Conservation (phyloP, 2,113 vertebrate genomes). For the Pedionomus torquatus region DNA sequence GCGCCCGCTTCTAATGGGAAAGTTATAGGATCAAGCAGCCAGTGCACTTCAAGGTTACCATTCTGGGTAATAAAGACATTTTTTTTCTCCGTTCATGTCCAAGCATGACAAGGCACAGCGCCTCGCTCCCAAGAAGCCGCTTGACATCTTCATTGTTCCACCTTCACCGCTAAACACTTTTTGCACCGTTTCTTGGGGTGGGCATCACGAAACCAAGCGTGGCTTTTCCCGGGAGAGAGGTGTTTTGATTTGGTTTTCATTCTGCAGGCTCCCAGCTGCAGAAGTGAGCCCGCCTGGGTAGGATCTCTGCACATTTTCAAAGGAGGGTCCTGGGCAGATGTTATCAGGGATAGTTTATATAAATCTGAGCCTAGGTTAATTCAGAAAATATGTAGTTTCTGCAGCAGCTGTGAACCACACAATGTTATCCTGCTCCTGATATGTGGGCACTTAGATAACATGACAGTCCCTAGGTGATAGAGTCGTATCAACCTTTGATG, state of each 20-base stretch:
- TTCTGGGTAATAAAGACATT: constrained; percentile 71
- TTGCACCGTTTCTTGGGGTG: not conserved
- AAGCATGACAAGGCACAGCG: constrained; percentile 63
- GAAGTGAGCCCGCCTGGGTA: not conserved
- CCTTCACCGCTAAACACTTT: not conserved
- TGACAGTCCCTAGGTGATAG: constrained; percentile 44
- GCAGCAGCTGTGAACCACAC: constrained; percentile 30
- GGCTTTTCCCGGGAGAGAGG: not conserved
- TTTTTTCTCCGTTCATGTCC: constrained; percentile 49
- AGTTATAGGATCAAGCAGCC: constrained; percentile 64
- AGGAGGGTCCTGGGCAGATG: constrained; percentile 34
- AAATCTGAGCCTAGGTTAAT: constrained; percentile 29
- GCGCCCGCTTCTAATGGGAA: constrained; percentile 59
- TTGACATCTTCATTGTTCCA: constrained; percentile 75
- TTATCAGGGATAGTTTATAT: constrained; percentile 46
- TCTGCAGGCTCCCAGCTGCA: not conserved
- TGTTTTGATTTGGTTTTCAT: not conserved
- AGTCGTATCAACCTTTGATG: constrained; percentile 45
- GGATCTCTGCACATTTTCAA: constrained; percentile 23
- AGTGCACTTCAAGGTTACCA: constrained; percentile 55
- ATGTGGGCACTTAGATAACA: constrained; percentile 48
- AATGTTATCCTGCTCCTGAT: constrained; percentile 55
- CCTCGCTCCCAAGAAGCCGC: constrained; percentile 29
- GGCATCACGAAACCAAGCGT: not conserved
- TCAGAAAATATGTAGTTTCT: constrained; percentile 52